These are phyloP conservation scores for Odontamblyopus lacepedii DNA, from an alignment of 2,797 vertebrate genomes.

Conservation along the genomic window DNA sequence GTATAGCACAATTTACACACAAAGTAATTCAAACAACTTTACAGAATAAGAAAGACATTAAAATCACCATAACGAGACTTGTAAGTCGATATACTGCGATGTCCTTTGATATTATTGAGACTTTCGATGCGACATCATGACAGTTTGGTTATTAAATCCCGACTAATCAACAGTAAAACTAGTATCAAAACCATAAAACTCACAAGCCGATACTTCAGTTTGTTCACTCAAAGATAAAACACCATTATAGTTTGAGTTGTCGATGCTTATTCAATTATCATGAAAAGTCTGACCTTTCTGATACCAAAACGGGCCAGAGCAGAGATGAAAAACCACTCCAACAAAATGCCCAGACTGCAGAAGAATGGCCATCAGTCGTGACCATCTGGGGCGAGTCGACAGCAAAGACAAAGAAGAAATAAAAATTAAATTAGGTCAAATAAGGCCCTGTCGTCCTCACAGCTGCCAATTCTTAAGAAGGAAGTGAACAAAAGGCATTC, in stretches of 20 bases:
- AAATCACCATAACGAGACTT: too few relatives aligned
- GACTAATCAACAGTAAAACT: too few relatives aligned
- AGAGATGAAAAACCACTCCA: not conserved
- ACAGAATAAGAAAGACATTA: too few relatives aligned
- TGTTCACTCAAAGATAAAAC: too few relatives aligned
- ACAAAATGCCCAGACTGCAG: not conserved
- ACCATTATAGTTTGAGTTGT: not conserved
- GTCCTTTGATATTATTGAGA: too few relatives aligned
- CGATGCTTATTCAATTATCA: not conserved
- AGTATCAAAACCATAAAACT: too few relatives aligned
- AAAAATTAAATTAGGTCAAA: conserved; percentile 2
- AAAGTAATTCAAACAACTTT: too few relatives aligned
- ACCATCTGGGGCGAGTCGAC: not conserved
- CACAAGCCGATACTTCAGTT: not conserved
- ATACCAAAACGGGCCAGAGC: not conserved
- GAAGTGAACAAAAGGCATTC: not conserved
- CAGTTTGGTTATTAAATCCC: too few relatives aligned
- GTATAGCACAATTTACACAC: too few relatives aligned
- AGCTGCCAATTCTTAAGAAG: not conserved
- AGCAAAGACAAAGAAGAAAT: not conserved
- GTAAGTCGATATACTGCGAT: too few relatives aligned
- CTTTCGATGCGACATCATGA: too few relatives aligned
- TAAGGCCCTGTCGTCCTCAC: not conserved
- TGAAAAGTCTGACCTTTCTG: not conserved
- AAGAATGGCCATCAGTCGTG: not conserved